These are phyloP conservation scores for Helicoverpa assulta DNA, from an alignment of 2,888 invertebrate species.

Conservation along the genomic window DNA sequence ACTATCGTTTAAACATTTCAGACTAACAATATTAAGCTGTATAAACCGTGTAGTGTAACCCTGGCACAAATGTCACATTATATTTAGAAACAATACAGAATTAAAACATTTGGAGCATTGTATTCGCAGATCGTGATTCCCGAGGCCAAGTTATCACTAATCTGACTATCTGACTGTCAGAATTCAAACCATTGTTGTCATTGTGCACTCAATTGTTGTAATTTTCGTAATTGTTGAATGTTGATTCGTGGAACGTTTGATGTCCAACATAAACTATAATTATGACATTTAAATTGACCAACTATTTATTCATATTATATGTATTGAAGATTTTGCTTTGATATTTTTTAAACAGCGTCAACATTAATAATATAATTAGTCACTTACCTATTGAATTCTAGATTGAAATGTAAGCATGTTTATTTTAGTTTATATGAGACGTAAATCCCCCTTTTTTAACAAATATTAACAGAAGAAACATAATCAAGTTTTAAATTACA, in stretches of 20 bases:
- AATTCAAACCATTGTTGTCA: slow-evolving; percentile 25
- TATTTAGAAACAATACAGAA: slow-evolving; percentile 25
- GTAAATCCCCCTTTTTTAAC: too few species aligned
- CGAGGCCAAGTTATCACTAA: slow-evolving; percentile 1
- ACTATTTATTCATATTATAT: background rate
- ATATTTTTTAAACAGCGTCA: too few species aligned
- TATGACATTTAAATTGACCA: background rate
- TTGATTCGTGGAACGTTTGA: background rate
- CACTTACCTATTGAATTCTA: too few species aligned
- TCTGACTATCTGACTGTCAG: slow-evolving; percentile 1
- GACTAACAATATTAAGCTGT: background rate
- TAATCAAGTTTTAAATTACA: too few species aligned
- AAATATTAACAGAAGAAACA: too few species aligned
- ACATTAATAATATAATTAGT: too few species aligned
- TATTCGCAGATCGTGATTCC: background rate
- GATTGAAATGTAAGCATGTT: too few species aligned
- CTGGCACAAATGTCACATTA: background rate
- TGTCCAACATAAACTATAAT: background rate
- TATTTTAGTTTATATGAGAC: too few species aligned
- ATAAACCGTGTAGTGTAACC: background rate
- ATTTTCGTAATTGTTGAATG: background rate
- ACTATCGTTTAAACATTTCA: background rate
- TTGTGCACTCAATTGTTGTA: background rate
- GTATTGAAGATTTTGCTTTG: background rate
- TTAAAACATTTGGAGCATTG: slow-evolving; percentile 21